phyloP scores from a whole-genome alignment of 1,140 invertebrate genomes.

The Magallana ariakensis region DNA sequence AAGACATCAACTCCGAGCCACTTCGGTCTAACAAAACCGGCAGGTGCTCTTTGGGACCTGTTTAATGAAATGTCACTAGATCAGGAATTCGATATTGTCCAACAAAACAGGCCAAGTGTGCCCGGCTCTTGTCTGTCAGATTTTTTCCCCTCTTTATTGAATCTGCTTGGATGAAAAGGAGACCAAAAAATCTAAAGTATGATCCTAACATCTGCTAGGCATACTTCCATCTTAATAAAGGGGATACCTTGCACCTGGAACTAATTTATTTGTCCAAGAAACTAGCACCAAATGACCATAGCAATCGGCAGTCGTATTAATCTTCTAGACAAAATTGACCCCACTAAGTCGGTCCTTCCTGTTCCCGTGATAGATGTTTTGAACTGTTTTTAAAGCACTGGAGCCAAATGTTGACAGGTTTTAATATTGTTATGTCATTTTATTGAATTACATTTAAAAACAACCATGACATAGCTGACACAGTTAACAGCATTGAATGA shows the following conservation, averaged over 20 bases:
- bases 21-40: not conserved
- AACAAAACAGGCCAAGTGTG: not conserved
- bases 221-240: not conserved
- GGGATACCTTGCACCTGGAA: not conserved
- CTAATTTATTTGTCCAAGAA: conserved; percentile 2
- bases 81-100: conserved; percentile 30
- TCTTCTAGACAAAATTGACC: not conserved
- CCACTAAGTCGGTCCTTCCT: not conserved
- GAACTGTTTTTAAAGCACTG: not conserved
- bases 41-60: conserved; percentile 15
- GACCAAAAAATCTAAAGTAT: not conserved
- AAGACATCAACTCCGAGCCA: not conserved
- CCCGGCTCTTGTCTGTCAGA: not conserved
- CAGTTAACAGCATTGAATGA: not conserved
- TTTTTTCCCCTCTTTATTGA: conserved; percentile 1
- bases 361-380: not conserved
- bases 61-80: conserved; percentile 31
- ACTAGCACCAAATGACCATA: not conserved
- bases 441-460: not conserved
- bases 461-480: not conserved
- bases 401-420: not conserved
- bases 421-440: not conserved
- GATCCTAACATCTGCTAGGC: conserved; percentile 1
- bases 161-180: not conserved
- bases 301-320: not conserved